phyloP scores from a whole-genome alignment of 53 echinoderm and acorn worm genomes.

The Holothuria scabra region DNA sequence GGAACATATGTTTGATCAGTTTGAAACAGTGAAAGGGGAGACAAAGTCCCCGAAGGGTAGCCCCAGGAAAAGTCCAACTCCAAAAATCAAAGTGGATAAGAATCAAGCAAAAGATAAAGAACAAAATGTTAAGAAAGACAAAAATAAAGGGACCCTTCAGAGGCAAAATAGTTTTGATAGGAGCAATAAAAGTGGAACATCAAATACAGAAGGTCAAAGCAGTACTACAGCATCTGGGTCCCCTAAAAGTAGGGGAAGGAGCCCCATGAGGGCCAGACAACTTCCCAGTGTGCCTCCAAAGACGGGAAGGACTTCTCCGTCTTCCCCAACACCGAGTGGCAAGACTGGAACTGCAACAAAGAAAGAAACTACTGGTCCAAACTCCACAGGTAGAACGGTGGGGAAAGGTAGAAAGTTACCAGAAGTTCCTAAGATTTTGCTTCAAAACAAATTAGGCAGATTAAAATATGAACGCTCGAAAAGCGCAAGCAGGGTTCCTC shows the following conservation, averaged over 20 bases:
- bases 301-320: conserved; percentile 55
- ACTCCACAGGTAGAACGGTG: conserved; percentile 60
- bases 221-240: conserved; percentile 78
- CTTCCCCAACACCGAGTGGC: conserved; percentile 13
- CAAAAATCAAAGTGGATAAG: conserved; percentile 14
- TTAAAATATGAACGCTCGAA: conserved; percentile 67
- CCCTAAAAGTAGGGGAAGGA: conserved; percentile 73
- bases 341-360: conserved; percentile 20
- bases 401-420: conserved; percentile 84
- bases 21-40: background rate
- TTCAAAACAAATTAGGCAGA: conserved; percentile 88
- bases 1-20: conserved; percentile 37
- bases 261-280: conserved; percentile 80
- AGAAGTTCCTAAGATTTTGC: conserved; percentile 88
- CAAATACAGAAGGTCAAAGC: conserved; percentile 68
- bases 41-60: conserved; percentile 26
- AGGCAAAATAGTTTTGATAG: conserved; percentile 73
- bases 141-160: conserved; percentile 53
- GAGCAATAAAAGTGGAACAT: conserved; percentile 68
- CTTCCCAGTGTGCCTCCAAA: conserved; percentile 74
- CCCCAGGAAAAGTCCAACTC: conserved; percentile 38
- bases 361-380: conserved; percentile 45
- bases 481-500: conserved; percentile 43
- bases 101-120: background rate
- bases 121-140: conserved; percentile 35